Base-by-base conservation (phyloP, 1,140 invertebrate species). In the Oryctes rhinoceros region DNA sequence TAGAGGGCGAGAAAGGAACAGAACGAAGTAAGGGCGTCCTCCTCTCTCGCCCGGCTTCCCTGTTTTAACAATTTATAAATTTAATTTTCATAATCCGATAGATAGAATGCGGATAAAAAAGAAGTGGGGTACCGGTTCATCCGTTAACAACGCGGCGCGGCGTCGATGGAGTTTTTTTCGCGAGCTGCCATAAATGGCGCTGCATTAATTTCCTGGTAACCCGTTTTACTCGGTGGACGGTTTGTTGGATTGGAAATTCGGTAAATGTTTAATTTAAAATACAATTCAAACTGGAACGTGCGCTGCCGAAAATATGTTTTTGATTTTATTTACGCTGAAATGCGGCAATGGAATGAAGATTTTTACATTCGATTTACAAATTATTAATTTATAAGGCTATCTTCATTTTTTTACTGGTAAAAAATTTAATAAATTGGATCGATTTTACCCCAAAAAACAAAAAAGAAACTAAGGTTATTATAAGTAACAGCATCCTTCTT, bases 31-130 rank as follows among this genome's bases (percentile, higher is more conserved):
- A n/a, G 1, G 53, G 18, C 18, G 53, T 44, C 53, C 18, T 18
- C 5, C 3, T 59, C n/a, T n/a, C 53, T 15, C 18, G 15, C 3
- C 18, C 6, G 18, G 53, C 15, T 59, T 59, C 15, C 3, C 20
- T 18, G 15, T 59, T 59, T 59, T 59, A 59, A 59, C 18, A 15
- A 59, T 59, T 59, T 59, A 59, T 59, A 59, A 59, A 59, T 59
- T 59, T 59, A 18, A 59, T 59, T 59, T 59, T 59, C 53, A 59
- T 59, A 59, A 59, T 59, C 53, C 53, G 53, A 59, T n/a, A 59
- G 13, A 59, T 53, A n/a, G 49, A n/a, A 1, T 11, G 53, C 15
- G 53, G 49, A 44, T 53, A 53, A 15, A 59, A 59, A 59, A 10
- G 15, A 59, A 18, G 49, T 53, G 49, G 6, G 53, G 3, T 13